A percentile compares a stretch with the other conserved stretches of the same genome.
Evolutionary conservation across 2,113 vertebrate genomes (phyloP).

Genomic region (Sander vitreus): DNA sequence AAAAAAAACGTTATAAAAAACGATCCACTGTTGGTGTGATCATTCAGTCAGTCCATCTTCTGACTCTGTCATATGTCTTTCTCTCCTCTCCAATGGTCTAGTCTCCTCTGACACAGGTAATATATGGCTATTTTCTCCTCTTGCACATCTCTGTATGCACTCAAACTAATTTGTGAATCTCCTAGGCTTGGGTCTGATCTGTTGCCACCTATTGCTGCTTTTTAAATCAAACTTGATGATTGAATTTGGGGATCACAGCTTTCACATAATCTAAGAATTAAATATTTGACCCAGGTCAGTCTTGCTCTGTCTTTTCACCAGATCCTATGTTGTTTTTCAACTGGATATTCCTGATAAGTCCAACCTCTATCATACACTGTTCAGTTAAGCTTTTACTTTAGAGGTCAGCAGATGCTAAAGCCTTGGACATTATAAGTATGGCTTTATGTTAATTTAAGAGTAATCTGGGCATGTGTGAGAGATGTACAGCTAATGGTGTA

Average conservation of each 20-base stretch:
- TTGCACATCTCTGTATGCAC: slow-evolving; percentile 59
- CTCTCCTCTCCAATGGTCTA: slow-evolving; percentile 80
- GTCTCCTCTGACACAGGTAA: slow-evolving; percentile 87
- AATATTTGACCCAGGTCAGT: slow-evolving; percentile 17
- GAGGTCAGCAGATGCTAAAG: not conserved
- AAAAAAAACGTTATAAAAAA: not conserved
- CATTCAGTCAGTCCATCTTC: slow-evolving; percentile 68
- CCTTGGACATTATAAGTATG: not conserved
- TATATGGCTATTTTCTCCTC: slow-evolving; percentile 72
- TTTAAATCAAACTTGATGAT: slow-evolving; percentile 24
- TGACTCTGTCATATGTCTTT: slow-evolving; percentile 76
- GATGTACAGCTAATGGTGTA: not conserved
- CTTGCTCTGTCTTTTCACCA: slow-evolving; percentile 28
- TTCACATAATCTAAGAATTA: slow-evolving; percentile 9
- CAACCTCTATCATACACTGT: not conserved
- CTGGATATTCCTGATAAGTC: not conserved
- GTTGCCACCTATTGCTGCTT: slow-evolving; percentile 24
- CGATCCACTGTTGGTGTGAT: slow-evolving; percentile 32
- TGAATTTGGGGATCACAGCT: slow-evolving; percentile 9
- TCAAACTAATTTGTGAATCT: slow-evolving; percentile 30
- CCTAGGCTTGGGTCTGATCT: slow-evolving; percentile 17
- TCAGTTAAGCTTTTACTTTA: not conserved
- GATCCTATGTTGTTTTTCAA: slow-evolving; percentile 10
- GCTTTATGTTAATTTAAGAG: not conserved
- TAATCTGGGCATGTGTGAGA: not conserved